Evolutionary conservation across 2,888 invertebrate genomes (phyloP).

Genomic region (Sphaerophoria rueppellii): DNA sequence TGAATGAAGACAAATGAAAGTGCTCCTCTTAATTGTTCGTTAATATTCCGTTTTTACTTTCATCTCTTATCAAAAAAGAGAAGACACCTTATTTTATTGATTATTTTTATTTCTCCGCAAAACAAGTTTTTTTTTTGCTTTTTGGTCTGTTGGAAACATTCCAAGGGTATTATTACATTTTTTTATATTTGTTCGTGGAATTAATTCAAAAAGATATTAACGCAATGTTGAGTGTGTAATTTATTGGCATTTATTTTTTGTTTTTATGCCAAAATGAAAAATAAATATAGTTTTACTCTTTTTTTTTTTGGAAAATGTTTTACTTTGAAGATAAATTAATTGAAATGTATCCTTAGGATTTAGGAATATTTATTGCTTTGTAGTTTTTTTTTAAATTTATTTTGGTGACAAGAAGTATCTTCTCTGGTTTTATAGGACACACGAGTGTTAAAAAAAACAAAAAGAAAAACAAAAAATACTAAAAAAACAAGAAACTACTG

Average conservation of each 20-base stretch:
- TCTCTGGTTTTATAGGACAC: conserved; percentile 14
- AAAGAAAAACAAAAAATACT: neutral
- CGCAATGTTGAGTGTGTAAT: conserved; percentile 13
- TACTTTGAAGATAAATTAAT: conserved; percentile 29
- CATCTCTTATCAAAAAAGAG: neutral
- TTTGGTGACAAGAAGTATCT: neutral
- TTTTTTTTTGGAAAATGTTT: neutral
- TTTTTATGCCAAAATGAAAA: no score
- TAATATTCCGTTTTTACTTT: conserved; percentile 15
- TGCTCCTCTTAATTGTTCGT: conserved; percentile 44
- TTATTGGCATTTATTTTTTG: conserved; percentile 14
- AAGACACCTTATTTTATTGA: neutral
- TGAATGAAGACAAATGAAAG: conserved; percentile 40
- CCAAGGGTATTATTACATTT: conserved; percentile 28
- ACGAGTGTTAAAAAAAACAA: neutral
- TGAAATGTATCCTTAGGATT: neutral
- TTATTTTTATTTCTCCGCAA: neutral
- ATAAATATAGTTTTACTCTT: no score
- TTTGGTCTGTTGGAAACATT: conserved; percentile 6
- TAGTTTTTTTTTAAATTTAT: neutral
- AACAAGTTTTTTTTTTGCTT: neutral
- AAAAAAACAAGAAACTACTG: neutral
- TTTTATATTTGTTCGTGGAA: conserved; percentile 3
- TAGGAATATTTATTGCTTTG: conserved; percentile 1
- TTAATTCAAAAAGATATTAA: conserved; percentile 9